phyloP scores from a whole-genome alignment of 2,113 vertebrate species.

The Hippocampus guttulatus region DNA sequence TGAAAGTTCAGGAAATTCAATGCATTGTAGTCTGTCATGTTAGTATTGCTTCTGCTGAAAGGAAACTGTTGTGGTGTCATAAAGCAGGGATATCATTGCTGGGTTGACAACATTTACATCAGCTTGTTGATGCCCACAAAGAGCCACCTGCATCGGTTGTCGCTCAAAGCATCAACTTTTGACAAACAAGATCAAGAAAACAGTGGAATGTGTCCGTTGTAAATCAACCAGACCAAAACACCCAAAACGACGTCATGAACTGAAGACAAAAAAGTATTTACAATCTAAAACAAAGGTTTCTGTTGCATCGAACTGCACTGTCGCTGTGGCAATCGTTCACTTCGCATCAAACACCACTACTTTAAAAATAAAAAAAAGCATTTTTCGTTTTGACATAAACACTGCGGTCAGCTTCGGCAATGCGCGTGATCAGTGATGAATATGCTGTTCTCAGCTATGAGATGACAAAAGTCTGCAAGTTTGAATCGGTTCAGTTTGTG shows the following conservation, averaged over 20 bases:
- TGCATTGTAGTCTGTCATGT: too few relatives aligned
- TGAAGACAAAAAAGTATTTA: slow-evolving; percentile 1
- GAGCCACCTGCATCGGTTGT: neutral
- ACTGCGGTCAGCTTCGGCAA: neutral
- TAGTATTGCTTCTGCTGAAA: neutral
- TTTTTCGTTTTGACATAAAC: neutral
- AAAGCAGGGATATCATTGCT: neutral
- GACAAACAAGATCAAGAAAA: neutral
- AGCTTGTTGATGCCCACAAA: neutral
- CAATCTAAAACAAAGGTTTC: slow-evolving; percentile 12
- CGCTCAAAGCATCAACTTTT: neutral
- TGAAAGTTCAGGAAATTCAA: neutral
- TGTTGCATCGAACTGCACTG: slow-evolving; percentile 5
- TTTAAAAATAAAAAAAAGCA: neutral
- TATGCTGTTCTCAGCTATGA: slow-evolving; percentile 1
- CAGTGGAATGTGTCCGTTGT: neutral
- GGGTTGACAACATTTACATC: neutral
- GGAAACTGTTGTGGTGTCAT: neutral
- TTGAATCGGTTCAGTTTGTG: slow-evolving; percentile 42
- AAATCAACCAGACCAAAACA: neutral
- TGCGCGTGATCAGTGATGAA: slow-evolving; percentile 9
- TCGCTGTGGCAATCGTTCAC: slow-evolving; percentile 11
- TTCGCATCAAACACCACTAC: slow-evolving; percentile 3
- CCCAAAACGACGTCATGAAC: neutral
- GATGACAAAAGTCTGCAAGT: slow-evolving; percentile 7